phyloP scores from a whole-genome alignment of 2,888 invertebrate species.

The Volucella zonaria region DNA sequence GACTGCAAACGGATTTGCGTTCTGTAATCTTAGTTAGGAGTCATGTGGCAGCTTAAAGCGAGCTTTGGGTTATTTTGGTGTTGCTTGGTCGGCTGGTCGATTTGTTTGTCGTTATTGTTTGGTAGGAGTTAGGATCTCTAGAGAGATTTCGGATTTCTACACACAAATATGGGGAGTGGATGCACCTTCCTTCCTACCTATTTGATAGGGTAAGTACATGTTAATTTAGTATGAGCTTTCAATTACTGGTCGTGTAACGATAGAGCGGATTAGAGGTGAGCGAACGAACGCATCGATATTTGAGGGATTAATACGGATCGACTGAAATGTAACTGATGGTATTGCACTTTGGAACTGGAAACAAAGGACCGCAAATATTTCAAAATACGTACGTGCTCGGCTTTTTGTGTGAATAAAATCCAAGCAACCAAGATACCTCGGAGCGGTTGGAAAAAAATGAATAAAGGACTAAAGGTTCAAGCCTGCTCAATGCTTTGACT shows the following conservation, averaged over 20 bases:
- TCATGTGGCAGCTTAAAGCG: constrained; percentile 64
- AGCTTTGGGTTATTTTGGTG: constrained; percentile 63
- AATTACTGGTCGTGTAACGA: constrained; percentile 55
- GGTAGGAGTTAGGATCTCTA: constrained; percentile 1
- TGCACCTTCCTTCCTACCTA: not conserved
- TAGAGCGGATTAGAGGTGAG: constrained; percentile 52
- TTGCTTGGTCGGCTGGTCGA: constrained; percentile 44
- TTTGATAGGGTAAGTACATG: constrained; percentile 54
- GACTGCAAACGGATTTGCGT: constrained; percentile 63
- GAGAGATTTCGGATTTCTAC: not conserved
- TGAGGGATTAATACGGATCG: constrained; percentile 30
- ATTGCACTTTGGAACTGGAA: too few species aligned
- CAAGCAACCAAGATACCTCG: too few species aligned
- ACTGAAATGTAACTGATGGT: not conserved
- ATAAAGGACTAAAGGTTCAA: too few species aligned
- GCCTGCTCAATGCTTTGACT: too few species aligned
- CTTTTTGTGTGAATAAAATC: too few species aligned
- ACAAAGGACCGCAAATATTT: too few species aligned
- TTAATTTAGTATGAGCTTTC: constrained; percentile 67
- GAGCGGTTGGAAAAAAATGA: too few species aligned
- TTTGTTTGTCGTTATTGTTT: constrained; percentile 42
- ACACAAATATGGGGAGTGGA: not conserved
- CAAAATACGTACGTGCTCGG: too few species aligned
- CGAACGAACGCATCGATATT: constrained; percentile 48
- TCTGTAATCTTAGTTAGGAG: constrained; percentile 69